A percentile compares a stretch with the other conserved stretches of the same genome.
These are phyloP conservation scores for Bombus turneri DNA, from an alignment of 1,140 invertebrate species.

Conservation along the genomic window DNA sequence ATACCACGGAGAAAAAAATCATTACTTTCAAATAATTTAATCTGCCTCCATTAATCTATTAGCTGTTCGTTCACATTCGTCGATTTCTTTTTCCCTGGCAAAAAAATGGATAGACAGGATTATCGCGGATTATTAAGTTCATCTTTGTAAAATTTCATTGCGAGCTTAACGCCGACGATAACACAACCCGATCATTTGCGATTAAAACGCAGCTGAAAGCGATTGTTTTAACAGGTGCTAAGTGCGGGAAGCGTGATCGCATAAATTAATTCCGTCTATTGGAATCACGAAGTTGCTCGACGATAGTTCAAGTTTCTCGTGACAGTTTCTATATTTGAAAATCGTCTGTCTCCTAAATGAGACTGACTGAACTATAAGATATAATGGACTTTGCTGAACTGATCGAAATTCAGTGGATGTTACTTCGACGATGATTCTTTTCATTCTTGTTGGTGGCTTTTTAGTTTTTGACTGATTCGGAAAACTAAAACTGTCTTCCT, in stretches of 20 bases:
- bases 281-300: too few relatives aligned
- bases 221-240: constrained; percentile 29
- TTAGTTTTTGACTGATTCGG: too few relatives aligned
- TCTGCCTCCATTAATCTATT: neutral
- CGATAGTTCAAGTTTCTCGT: too few relatives aligned
- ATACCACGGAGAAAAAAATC: neutral
- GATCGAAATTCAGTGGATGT: too few relatives aligned
- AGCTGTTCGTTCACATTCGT: neutral
- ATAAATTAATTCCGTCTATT: constrained; percentile 18
- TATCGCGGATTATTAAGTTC: neutral
- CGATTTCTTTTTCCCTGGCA: neutral
- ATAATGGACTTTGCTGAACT: too few relatives aligned
- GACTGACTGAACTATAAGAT: too few relatives aligned
- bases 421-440: too few relatives aligned
- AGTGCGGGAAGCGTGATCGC: neutral
- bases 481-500: too few relatives aligned
- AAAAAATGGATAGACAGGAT: neutral
- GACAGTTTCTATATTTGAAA: too few relatives aligned
- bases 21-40: neutral
- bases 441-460: too few relatives aligned
- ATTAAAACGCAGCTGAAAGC: neutral
- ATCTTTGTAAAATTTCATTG: neutral
- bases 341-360: too few relatives aligned
- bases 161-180: neutral
- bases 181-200: neutral